Evolutionary conservation across 2,888 invertebrate species (phyloP).

Genomic region (Agonopterix heracliana): DNA sequence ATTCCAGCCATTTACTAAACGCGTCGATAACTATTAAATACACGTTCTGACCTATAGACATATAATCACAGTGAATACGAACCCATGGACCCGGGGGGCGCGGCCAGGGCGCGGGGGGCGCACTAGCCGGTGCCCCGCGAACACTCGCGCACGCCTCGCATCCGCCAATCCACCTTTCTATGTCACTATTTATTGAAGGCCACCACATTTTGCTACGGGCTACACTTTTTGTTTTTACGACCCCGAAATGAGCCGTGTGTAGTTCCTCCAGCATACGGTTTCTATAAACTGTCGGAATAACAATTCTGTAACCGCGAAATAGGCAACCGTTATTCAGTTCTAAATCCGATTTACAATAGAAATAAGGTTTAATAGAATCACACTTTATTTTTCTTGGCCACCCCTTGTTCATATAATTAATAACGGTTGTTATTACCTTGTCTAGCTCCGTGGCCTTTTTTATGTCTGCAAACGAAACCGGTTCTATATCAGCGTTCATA

Average conservation of each 20-base stretch:
- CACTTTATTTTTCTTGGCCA: slow-evolving; percentile 17
- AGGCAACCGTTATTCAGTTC: not conserved
- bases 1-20: no score
- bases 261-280: slow-evolving; percentile 11
- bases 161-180: no score
- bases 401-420: slow-evolving; percentile 14
- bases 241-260: slow-evolving; percentile 12
- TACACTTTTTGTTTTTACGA: not conserved
- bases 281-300: slow-evolving; percentile 8
- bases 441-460: slow-evolving; percentile 7
- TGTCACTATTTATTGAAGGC: not conserved
- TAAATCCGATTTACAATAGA: not conserved
- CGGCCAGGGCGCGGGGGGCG: slow-evolving; percentile 14
- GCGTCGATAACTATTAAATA: no score
- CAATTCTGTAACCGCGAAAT: slow-evolving; percentile 7
- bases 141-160: not conserved
- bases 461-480: no score
- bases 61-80: slow-evolving; percentile 15
- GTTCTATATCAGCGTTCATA: no score
- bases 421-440: slow-evolving; percentile 10
- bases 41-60: slow-evolving; percentile 4
- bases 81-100: slow-evolving; percentile 12
- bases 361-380: slow-evolving; percentile 1
- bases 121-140: slow-evolving; percentile 10
- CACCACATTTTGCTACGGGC: not conserved